Evolutionary conservation across 2,113 vertebrate genomes (phyloP).

Genomic region (Egretta garzetta): DNA sequence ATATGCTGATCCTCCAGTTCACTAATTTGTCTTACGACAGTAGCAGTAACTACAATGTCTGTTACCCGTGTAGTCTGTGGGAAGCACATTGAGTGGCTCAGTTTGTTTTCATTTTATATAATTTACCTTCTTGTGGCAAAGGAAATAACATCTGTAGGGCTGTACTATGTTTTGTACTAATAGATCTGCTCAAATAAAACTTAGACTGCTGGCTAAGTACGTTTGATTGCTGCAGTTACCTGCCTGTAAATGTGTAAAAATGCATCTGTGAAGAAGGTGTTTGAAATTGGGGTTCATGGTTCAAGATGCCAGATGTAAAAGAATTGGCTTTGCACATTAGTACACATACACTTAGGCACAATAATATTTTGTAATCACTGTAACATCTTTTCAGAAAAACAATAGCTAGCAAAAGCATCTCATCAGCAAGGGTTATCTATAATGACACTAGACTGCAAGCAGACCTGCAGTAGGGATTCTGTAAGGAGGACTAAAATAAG

Average conservation of each 20-base stretch:
- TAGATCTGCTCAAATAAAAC: neutral
- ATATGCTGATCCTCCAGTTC: neutral
- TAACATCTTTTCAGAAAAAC: neutral
- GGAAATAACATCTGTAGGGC: neutral
- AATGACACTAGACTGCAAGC: neutral
- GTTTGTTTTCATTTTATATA: neutral
- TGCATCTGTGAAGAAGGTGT: neutral
- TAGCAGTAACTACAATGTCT: neutral
- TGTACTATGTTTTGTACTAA: neutral
- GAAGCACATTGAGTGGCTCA: neutral
- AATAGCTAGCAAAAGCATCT: neutral
- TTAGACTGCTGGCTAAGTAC: neutral
- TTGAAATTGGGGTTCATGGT: neutral
- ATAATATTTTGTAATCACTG: neutral
- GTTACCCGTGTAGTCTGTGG: neutral
- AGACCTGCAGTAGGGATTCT: neutral
- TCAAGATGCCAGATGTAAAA: neutral
- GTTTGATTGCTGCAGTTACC: neutral
- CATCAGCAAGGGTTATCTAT: neutral
- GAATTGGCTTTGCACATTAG: neutral
- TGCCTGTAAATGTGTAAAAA: neutral
- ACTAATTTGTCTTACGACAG: neutral
- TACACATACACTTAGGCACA: neutral
- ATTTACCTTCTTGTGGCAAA: neutral
- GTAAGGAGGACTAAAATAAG: neutral